Conservation (phyloP, 2,888 invertebrate genomes). For the Zootermopsis nevadensis region DNA sequence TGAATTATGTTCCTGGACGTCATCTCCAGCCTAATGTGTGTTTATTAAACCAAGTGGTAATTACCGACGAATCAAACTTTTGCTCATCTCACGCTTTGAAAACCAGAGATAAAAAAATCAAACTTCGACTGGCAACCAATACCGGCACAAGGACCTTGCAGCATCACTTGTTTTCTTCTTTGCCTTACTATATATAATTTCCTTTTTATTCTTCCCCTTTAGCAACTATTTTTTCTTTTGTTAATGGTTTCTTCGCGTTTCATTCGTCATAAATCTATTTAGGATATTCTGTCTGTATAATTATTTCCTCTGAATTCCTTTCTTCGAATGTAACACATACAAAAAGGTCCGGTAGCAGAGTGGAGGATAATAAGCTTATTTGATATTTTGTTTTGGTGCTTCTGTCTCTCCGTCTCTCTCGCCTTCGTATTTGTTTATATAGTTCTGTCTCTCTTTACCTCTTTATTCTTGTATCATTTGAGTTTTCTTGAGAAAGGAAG, state of each 20-base stretch:
- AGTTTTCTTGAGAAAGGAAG: slow-evolving; percentile 32
- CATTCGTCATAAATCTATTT: slow-evolving; percentile 47
- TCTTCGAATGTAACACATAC: slow-evolving; percentile 39
- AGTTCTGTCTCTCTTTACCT: slow-evolving; percentile 32
- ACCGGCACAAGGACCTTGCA: slow-evolving; percentile 1
- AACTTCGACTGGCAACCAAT: not conserved
- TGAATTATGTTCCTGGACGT: too few relatives aligned
- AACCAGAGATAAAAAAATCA: not conserved
- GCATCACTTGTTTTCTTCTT: slow-evolving; percentile 12
- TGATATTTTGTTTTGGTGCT: slow-evolving; percentile 44
- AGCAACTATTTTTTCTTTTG: not conserved
- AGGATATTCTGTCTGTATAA: slow-evolving; percentile 46
- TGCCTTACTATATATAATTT: slow-evolving; percentile 18
- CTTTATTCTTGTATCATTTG: slow-evolving; percentile 42
- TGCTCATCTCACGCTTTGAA: not conserved
- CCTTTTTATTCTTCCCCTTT: slow-evolving; percentile 9
- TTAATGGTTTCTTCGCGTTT: slow-evolving; percentile 33
- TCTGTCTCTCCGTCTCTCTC: slow-evolving; percentile 21
- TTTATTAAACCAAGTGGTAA: not conserved
- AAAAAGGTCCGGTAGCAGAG: slow-evolving; percentile 37
- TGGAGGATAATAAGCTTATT: slow-evolving; percentile 45
- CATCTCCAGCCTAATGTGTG: not conserved
- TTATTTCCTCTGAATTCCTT: slow-evolving; percentile 46
- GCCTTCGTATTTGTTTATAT: slow-evolving; percentile 35
- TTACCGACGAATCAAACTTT: not conserved